Percentiles rank a stretch among this genome's conserved stretches.
Conservation (phyloP, 2,888 invertebrate genomes). For the Notodonta dromedarius region DNA sequence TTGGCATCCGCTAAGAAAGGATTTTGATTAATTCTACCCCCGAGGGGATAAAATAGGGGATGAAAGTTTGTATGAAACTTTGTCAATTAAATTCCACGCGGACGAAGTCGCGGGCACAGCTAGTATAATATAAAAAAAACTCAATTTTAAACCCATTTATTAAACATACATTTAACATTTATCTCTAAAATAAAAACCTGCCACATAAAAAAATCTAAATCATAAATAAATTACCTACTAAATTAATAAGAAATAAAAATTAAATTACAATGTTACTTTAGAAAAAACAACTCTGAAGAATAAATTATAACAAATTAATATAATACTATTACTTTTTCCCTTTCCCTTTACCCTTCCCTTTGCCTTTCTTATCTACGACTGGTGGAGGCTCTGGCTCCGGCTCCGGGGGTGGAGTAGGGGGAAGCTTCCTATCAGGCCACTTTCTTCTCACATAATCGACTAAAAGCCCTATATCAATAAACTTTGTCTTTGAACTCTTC, state of each 20-base stretch:
- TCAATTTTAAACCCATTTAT: too few species aligned
- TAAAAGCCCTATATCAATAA: constrained; percentile 47
- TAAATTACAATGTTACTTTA: neutral
- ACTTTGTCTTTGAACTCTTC: constrained; percentile 45
- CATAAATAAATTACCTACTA: neutral
- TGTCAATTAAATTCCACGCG: too few species aligned
- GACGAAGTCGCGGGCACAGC: too few species aligned
- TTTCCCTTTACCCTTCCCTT: constrained; percentile 12
- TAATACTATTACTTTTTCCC: constrained; percentile 4
- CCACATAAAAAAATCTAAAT: neutral
- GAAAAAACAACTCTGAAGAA: neutral
- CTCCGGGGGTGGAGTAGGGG: constrained; percentile 59
- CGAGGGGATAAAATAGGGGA: too few species aligned
- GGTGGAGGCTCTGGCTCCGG: constrained; percentile 33
- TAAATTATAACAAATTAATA: neutral
- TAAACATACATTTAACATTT: too few species aligned
- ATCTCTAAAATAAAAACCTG: too few species aligned
- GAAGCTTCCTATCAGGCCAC: constrained; percentile 65
- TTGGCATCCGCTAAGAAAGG: too few species aligned
- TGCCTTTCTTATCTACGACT: neutral
- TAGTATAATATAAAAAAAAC: too few species aligned
- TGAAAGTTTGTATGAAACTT: too few species aligned
- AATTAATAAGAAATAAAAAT: neutral
- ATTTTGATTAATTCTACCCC: too few species aligned
- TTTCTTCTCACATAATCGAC: constrained; percentile 60